phyloP scores from a whole-genome alignment of 1,140 invertebrate genomes.

The Zaprionus gabonicus region DNA sequence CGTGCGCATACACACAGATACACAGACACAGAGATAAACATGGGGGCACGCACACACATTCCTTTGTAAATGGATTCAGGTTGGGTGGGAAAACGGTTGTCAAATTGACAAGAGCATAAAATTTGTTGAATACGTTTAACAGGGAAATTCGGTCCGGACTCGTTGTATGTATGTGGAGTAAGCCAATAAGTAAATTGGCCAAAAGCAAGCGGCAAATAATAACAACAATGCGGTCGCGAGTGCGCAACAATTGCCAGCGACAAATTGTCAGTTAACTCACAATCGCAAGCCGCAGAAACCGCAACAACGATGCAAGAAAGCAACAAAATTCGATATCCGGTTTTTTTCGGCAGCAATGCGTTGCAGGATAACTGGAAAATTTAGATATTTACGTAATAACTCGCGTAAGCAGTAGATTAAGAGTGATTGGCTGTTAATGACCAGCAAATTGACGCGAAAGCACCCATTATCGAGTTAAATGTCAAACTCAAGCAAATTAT shows the following conservation, averaged over 20 bases:
- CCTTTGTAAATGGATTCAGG: slow-evolving; percentile 29
- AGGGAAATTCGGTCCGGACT: slow-evolving; percentile 36
- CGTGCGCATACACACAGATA: slow-evolving; percentile 21
- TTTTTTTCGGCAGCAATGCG: background rate
- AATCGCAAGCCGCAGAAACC: slow-evolving; percentile 4
- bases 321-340: slow-evolving; percentile 18
- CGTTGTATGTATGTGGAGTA: slow-evolving; percentile 62
- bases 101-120: slow-evolving; percentile 49
- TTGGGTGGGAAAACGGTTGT: slow-evolving; percentile 49
- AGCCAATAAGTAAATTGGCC: slow-evolving; percentile 79
- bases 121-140: slow-evolving; percentile 45
- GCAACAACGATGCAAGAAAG: background rate
- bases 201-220: slow-evolving; percentile 46
- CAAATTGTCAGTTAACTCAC: slow-evolving; percentile 30
- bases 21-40: background rate
- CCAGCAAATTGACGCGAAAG: background rate
- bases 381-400: slow-evolving; percentile 6
- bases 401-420: background rate
- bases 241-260: slow-evolving; percentile 37
- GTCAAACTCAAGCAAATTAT: slow-evolving; percentile 10
- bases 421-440: slow-evolving; percentile 16
- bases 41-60: slow-evolving; percentile 16
- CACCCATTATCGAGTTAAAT: slow-evolving; percentile 1
- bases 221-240: slow-evolving; percentile 19
- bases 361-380: slow-evolving; percentile 17